Evolutionary conservation across 2,113 vertebrate genomes (phyloP).

Genomic region (Cryptomyrus ogoouensis): DNA sequence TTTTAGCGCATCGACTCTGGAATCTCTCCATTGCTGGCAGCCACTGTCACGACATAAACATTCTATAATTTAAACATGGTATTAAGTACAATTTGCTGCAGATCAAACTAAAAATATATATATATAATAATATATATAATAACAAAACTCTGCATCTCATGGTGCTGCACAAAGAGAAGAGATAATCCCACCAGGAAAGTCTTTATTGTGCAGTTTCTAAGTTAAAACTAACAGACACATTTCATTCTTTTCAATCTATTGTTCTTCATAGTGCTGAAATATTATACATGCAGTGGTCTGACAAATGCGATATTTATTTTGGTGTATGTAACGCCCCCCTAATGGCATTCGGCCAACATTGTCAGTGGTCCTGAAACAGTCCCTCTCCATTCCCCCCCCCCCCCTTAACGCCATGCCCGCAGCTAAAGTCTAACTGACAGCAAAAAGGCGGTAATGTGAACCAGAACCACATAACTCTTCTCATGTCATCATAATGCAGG

Average conservation of each 20-base stretch:
- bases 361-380: not conserved
- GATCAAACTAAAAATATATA: not conserved
- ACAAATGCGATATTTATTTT: not conserved
- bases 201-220: not conserved
- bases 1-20: not conserved
- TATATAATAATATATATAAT: no score
- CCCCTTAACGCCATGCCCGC: not conserved
- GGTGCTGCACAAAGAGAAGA: not conserved
- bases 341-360: not conserved
- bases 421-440: not conserved
- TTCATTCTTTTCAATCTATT: not conserved
- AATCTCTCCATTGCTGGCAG: not conserved
- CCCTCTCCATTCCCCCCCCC: not conserved
- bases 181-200: not conserved
- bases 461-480: not conserved
- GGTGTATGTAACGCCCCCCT: not conserved
- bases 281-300: not conserved
- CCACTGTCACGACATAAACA: not conserved
- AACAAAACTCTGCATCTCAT: not conserved
- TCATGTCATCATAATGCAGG: not conserved
- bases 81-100: not conserved
- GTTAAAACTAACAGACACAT: not conserved
- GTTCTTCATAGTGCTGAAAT: not conserved
- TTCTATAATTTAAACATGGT: not conserved
- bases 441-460: not conserved